Percentiles rank a stretch among this genome's conserved stretches.
phyloP scores from a whole-genome alignment of 2,888 invertebrate genomes.

The Drosophila stalkeri region DNA sequence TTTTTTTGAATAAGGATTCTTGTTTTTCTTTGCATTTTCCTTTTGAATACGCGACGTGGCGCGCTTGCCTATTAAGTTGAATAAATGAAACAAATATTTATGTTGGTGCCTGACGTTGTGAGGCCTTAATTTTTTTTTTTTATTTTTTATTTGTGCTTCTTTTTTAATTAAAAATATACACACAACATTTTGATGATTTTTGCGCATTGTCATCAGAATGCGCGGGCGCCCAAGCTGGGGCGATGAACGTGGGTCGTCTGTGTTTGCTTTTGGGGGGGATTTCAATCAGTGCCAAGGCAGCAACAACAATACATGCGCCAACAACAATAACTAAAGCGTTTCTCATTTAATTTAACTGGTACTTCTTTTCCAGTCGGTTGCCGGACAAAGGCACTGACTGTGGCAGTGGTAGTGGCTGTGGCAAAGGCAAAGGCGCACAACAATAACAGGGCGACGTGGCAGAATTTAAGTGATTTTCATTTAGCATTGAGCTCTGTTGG shows the following conservation, averaged over 20 bases:
- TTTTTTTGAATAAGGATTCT: neutral
- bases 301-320: constrained; percentile 12
- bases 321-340: constrained; percentile 41
- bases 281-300: constrained; percentile 67
- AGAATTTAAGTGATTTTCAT: constrained; percentile 73
- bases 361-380: constrained; percentile 50
- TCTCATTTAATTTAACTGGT: constrained; percentile 63
- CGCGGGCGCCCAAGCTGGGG: constrained; percentile 5
- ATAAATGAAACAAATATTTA: constrained; percentile 64
- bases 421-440: constrained; percentile 20
- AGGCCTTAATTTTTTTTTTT: constrained; percentile 6
- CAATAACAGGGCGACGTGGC: constrained; percentile 49
- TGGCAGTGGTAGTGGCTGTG: neutral
- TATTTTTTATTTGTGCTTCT: constrained; percentile 7
- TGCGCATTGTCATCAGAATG: constrained; percentile 59
- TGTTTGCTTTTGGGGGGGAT: constrained; percentile 66
- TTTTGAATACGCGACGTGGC: neutral
- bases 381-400: constrained; percentile 43
- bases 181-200: constrained; percentile 60
- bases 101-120: constrained; percentile 46
- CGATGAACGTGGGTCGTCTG: constrained; percentile 29
- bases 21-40: neutral
- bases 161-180: constrained; percentile 63
- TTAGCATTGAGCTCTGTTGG: constrained; percentile 35
- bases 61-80: constrained; percentile 54